Evolutionary conservation across 2,113 vertebrate genomes (phyloP), one percentile per base, ranked within the genome.

Genomic region (Lynx canadensis): DNA sequence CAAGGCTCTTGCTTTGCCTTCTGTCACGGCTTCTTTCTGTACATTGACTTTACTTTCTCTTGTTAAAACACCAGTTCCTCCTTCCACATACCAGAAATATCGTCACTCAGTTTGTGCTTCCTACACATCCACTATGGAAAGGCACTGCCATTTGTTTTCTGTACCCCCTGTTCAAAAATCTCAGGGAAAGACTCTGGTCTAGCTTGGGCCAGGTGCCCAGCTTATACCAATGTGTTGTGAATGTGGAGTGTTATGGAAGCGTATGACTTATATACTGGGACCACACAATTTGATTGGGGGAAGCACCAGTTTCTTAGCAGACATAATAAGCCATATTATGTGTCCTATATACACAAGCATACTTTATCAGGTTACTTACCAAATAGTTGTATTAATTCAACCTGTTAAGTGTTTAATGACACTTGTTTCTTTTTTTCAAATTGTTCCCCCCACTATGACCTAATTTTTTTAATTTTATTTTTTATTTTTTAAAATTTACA

Each of bases 291-390:
- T 4, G 5, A 2, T 15, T 78, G 31, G 50, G 16, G 60, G 7
- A 73, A 68, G 45, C 55, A 78, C 36, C 15, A 83, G 60, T 65
- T 87, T 73, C 73, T 83, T 73, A 13, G 48, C 29, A 63, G 48
- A 66, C n/a, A 33, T 57, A 52, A 50, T 73, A 94, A 76, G 55
- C 48, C n/a, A 15, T 73, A 68, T 55, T 71, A 21, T 80, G 25
- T 27, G 15, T 50, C 50, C 36, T 92, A 15, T 95, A 31, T 60
- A 45, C 55, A 38, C 27, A 94, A 45, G 68, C 38, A 65, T 60
- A 55, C 87, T 91, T 88, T 94, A 57, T 74, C 29, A 83, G 71
- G 48, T 86, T 27, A 86, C 7, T 92, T 93, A 86, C 48, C 78
- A 95, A 88, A 82, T 18, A 87, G 27, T 88, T 96, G 5, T 15